Percentiles rank a stretch among this genome's conserved stretches.
Conservation (phyloP, 2,113 vertebrate species). For the Toxotes jaculatrix region DNA sequence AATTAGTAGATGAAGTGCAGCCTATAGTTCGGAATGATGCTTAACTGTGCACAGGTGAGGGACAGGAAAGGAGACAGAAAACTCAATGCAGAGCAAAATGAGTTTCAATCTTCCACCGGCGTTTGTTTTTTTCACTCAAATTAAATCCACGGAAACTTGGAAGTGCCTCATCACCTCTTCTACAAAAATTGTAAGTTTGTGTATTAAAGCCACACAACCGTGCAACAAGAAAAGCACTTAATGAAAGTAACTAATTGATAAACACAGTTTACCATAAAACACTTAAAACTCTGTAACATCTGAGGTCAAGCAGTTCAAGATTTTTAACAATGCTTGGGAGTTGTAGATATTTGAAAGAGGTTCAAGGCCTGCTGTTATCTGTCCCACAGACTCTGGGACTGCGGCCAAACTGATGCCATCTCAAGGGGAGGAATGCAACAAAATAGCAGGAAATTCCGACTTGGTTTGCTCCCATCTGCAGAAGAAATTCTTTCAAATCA, state of each 20-base stretch:
- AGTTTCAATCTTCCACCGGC: background rate
- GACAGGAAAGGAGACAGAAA: background rate
- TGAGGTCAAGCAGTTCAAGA: constrained; percentile 52
- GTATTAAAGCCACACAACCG: background rate
- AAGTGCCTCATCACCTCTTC: background rate
- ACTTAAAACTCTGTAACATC: background rate
- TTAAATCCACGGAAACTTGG: background rate
- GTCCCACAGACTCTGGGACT: constrained; percentile 68
- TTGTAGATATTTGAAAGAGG: constrained; percentile 51
- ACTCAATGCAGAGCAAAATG: background rate
- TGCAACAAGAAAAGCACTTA: background rate
- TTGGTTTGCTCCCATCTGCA: constrained; percentile 61
- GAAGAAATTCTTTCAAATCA: constrained; percentile 62
- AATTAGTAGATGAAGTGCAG: constrained; percentile 10
- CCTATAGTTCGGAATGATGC: background rate
- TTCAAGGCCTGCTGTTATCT: constrained; percentile 66
- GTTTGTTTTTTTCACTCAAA: background rate
- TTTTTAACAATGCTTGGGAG: constrained; percentile 46
- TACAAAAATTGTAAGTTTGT: background rate
- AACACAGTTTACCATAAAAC: background rate
- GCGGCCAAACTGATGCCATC: constrained; percentile 74
- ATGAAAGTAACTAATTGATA: background rate
- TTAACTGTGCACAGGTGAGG: background rate
- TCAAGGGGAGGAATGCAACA: constrained; percentile 69
- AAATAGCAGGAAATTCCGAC: constrained; percentile 83